Percentiles rank a stretch among this genome's conserved stretches.
phyloP scores from a whole-genome alignment of 2,113 vertebrate species.

The Lanius collurio region DNA sequence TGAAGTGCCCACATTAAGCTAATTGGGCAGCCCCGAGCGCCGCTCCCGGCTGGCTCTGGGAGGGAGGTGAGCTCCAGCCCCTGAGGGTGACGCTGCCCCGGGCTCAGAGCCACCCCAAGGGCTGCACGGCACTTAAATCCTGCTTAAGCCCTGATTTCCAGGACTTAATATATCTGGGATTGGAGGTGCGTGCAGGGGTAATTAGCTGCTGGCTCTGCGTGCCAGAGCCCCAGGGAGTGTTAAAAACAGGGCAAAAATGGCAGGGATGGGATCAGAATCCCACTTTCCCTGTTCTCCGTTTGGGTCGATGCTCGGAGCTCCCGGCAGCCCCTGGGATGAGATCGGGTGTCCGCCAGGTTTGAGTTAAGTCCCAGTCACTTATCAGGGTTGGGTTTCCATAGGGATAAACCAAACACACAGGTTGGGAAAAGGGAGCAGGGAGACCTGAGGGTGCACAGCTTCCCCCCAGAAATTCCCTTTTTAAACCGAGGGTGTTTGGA shows the following conservation, averaged over 20 bases:
- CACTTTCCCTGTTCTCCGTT: rapidly evolving
- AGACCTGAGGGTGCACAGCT: not conserved
- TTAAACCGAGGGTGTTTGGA: not conserved
- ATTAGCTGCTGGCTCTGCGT: not conserved
- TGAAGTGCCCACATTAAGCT: too few relatives aligned
- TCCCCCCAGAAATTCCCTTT: not conserved
- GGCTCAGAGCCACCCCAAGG: not conserved
- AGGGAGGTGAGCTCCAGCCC: not conserved
- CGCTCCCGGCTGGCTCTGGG: not conserved
- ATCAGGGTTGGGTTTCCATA: not conserved
- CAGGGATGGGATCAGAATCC: not conserved
- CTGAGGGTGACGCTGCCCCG: not conserved
- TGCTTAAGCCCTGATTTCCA: conserved; percentile 10
- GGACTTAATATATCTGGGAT: not conserved
- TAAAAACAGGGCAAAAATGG: not conserved
- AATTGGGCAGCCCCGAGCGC: not conserved
- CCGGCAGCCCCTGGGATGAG: rapidly evolving
- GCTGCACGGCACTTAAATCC: not conserved
- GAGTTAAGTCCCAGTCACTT: not conserved
- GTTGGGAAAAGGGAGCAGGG: rapidly evolving
- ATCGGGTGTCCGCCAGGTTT: not conserved
- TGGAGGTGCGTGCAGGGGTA: not conserved
- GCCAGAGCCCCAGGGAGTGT: rapidly evolving
- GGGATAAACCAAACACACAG: not conserved
- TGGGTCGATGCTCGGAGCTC: rapidly evolving